Evolutionary conservation across 1,140 invertebrate genomes (phyloP).

Genomic region (Drosophila saltans): DNA sequence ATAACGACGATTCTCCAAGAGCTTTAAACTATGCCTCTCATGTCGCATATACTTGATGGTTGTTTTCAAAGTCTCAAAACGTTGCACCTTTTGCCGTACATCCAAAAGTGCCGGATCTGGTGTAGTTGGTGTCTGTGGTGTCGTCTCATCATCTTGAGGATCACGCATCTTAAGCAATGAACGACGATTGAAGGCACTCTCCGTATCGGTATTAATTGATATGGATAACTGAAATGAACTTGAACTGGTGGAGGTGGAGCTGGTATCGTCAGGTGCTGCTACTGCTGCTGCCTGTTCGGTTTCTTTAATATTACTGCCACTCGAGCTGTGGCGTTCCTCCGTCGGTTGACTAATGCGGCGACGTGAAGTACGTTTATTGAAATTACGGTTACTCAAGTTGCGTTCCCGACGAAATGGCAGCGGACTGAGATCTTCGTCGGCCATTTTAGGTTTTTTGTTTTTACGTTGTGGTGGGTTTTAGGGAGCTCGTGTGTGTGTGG

Average conservation of each 20-base stretch:
- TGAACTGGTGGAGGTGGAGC: slow-evolving; percentile 49
- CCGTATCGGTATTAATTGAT: slow-evolving; percentile 73
- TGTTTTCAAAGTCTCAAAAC: slow-evolving; percentile 64
- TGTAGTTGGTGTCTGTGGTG: slow-evolving; percentile 31
- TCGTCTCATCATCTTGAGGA: slow-evolving; percentile 17
- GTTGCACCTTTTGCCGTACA: slow-evolving; percentile 73
- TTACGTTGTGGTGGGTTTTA: slow-evolving; percentile 3
- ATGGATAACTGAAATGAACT: slow-evolving; percentile 66
- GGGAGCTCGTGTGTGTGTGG: background rate
- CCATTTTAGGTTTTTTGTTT: slow-evolving; percentile 41
- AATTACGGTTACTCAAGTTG: slow-evolving; percentile 79
- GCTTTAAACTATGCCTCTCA: slow-evolving; percentile 56
- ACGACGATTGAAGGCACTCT: slow-evolving; percentile 62
- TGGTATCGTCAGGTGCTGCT: slow-evolving; percentile 22
- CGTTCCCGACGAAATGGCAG: slow-evolving; percentile 76
- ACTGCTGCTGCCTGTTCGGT: slow-evolving; percentile 30
- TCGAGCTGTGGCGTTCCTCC: slow-evolving; percentile 48
- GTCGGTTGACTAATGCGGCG: slow-evolving; percentile 56
- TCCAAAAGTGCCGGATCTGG: slow-evolving; percentile 70
- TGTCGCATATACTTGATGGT: slow-evolving; percentile 46
- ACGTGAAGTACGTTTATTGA: slow-evolving; percentile 70
- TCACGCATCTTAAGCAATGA: slow-evolving; percentile 65
- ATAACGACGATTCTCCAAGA: slow-evolving; percentile 61
- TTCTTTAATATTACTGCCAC: slow-evolving; percentile 46
- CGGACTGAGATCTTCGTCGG: slow-evolving; percentile 72